Evolutionary conservation across 2,888 invertebrate genomes (phyloP), one percentile per base, ranked within the genome.

Genomic region (Diarsia brunnea): DNA sequence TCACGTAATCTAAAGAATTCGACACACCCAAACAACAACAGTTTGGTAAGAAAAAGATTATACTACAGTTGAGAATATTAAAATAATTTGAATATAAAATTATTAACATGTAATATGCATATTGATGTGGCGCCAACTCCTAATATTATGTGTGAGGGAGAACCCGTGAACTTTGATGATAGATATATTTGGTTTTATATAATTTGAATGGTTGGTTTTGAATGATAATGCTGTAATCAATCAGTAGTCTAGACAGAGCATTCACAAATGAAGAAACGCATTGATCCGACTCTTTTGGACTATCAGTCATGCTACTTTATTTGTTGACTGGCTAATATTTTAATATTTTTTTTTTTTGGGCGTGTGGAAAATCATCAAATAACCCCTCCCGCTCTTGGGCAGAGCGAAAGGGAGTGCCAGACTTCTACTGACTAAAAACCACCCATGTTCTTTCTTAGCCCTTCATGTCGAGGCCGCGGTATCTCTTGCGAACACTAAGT

Each of bases 21-120:
- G 82, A 55, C 82, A 75, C 82, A 72, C 82, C 82, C 72, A 81
- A 66, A 74, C 49, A 79, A 75, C 77, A 78, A 75, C 49, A 60
- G 79, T 82, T 82, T 82, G 75, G 82, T 82, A 82, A 82, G 64
- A 79, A 75, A 70, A 82, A 74, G 61, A 82, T 69, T 75, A 79
- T 79, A 75, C 79, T 75, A 58, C 19, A 58, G n/a, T 43, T 27
- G 19, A 81, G 60, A 70, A 78, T 73, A 81, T 75, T 69, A 63
- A 82, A 67, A 53, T 63, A 63, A 82, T 82, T 79, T 82, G 72
- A 79, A 82, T 82, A 79, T 70, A 69, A 69, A 73, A 79, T 82
- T 69, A 51, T 68, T 31, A 53, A 53, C 51, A 82, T 78, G 75
- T 71, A 74, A 82, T 82, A 82, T 69, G 75, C 71, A 79, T 82